Conservation (phyloP, 2,797 vertebrate species). For the Liparis tanakae region DNA sequence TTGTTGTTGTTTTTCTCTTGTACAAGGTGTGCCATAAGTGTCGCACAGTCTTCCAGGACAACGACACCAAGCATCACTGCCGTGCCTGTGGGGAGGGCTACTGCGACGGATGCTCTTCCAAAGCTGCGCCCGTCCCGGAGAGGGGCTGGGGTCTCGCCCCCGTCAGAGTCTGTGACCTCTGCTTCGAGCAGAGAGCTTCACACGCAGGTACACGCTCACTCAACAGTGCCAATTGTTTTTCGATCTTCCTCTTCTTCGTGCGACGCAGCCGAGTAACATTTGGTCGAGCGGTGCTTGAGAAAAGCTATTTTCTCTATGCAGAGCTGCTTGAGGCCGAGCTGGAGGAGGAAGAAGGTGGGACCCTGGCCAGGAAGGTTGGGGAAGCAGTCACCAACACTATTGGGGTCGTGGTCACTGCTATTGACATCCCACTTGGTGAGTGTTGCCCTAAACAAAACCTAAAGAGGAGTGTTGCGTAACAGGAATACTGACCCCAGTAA, state of each 20-base stretch:
- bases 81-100: conserved; percentile 98
- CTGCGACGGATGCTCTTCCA: conserved; percentile 95
- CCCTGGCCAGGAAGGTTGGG: conserved; percentile 95
- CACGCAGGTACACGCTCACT: conserved; percentile 62
- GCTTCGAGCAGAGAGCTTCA: conserved; percentile 82
- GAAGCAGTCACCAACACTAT: conserved; percentile 97
- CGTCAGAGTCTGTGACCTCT: conserved; percentile 94
- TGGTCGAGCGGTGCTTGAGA: neutral
- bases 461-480: conserved; percentile 45
- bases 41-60: conserved; percentile 91
- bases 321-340: conserved; percentile 76
- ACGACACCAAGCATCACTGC: conserved; percentile 98
- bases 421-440: conserved; percentile 98
- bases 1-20: conserved; percentile 36
- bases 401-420: conserved; percentile 96
- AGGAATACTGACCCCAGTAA: conserved; percentile 30
- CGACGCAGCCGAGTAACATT: conserved; percentile 19
- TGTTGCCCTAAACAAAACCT: conserved; percentile 48
- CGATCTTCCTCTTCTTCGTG: conserved; percentile 3
- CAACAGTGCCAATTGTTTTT: conserved; percentile 5
- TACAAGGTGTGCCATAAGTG: conserved; percentile 93
- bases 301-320: conserved; percentile 43
- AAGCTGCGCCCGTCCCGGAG: conserved; percentile 92
- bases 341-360: conserved; percentile 94
- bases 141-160: conserved; percentile 96